A percentile compares a stretch with the other conserved stretches of the same genome.
phyloP scores from a whole-genome alignment of 64 coral and sea anemone species.

The Pocillopora verrucosa region DNA sequence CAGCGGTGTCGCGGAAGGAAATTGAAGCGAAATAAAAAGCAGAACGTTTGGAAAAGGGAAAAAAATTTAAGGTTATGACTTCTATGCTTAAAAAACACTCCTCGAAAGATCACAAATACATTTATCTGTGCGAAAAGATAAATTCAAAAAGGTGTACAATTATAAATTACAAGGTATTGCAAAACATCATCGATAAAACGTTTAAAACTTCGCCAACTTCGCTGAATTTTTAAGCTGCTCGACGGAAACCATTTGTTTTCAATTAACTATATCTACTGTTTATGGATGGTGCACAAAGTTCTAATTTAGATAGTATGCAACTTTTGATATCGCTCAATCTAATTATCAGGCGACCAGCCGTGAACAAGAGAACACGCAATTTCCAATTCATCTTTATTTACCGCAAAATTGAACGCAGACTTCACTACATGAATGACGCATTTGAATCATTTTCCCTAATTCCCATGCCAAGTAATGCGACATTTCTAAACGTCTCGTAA shows the following conservation, averaged over 20 bases:
- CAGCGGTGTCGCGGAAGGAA: no score
- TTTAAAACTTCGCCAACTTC: background rate
- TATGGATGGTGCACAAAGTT: slow-evolving; percentile 36
- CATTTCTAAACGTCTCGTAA: background rate
- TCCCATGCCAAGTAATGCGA: background rate
- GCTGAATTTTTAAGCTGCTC: background rate
- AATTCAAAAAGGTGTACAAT: background rate
- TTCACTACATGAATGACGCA: background rate
- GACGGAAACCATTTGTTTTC: slow-evolving; percentile 25
- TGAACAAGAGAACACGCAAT: background rate
- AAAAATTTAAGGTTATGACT: no score
- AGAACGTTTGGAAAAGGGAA: no score
- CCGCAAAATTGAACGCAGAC: background rate
- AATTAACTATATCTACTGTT: slow-evolving; percentile 48
- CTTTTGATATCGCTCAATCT: slow-evolving; percentile 10
- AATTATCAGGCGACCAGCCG: slow-evolving; percentile 4
- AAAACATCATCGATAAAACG: background rate
- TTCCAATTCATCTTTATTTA: background rate
- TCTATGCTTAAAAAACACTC: no score
- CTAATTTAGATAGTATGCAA: slow-evolving; percentile 27
- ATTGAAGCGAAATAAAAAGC: no score
- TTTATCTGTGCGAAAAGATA: background rate
- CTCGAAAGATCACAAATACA: no score
- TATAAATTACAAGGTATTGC: background rate
- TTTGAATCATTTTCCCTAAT: background rate